Evolutionary conservation across 2,113 vertebrate genomes (phyloP).

Genomic region (Aegotheles bennettii): DNA sequence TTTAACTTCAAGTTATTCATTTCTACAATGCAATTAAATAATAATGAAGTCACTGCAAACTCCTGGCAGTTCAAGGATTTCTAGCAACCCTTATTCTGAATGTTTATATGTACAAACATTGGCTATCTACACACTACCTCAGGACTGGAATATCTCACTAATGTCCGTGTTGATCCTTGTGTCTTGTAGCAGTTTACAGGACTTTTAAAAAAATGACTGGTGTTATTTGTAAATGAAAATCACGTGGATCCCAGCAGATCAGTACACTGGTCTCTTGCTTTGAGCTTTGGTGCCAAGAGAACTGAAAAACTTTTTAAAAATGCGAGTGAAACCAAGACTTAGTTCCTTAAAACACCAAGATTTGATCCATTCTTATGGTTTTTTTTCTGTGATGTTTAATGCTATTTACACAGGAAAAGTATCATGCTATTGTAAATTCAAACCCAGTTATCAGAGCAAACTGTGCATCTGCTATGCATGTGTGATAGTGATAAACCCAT

Average conservation of each 20-base stretch:
- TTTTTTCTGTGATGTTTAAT: background rate
- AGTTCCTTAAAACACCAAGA: background rate
- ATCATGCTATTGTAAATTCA: background rate
- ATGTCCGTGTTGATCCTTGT: background rate
- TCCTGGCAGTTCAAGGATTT: background rate
- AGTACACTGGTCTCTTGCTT: background rate
- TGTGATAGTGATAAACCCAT: background rate
- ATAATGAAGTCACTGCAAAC: background rate
- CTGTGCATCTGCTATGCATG: background rate
- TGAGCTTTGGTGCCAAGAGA: background rate
- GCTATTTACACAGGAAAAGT: background rate
- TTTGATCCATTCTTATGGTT: background rate
- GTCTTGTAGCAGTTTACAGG: background rate
- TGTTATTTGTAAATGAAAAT: background rate
- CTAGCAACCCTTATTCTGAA: background rate
- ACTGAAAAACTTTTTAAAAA: background rate
- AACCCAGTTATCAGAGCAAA: background rate
- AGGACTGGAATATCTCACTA: background rate
- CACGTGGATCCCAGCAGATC: background rate
- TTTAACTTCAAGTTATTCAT: background rate
- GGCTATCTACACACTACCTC: background rate
- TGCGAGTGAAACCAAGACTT: background rate
- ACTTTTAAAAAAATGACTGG: background rate
- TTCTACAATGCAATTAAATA: background rate
- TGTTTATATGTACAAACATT: rapidly evolving